A percentile compares a stretch with the other conserved stretches of the same genome.
Conservation (phyloP, 2,113 vertebrate species). For the Cheilinus undulatus region DNA sequence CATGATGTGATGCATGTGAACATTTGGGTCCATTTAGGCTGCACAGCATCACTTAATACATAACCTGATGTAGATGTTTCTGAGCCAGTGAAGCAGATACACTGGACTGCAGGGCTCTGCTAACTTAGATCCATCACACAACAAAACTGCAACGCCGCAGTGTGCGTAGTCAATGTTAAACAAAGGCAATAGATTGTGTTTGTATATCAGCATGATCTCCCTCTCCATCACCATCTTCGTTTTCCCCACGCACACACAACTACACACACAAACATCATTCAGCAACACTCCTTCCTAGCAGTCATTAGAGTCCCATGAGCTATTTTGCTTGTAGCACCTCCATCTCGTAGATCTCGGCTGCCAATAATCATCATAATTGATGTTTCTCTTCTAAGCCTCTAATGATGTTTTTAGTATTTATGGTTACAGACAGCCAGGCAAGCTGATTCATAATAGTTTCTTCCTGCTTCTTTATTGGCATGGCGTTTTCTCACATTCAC, state of each 20-base stretch:
- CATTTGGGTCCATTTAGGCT: neutral
- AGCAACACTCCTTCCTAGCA: slow-evolving; percentile 36
- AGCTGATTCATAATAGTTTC: slow-evolving; percentile 73
- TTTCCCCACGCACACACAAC: slow-evolving; percentile 30
- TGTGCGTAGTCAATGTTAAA: slow-evolving; percentile 24
- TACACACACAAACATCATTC: slow-evolving; percentile 44
- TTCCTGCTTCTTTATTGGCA: slow-evolving; percentile 69
- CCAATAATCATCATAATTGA: slow-evolving; percentile 76
- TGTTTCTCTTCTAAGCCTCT: slow-evolving; percentile 67
- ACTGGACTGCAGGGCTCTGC: neutral
- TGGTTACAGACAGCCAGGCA: slow-evolving; percentile 62
- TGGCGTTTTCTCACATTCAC: slow-evolving; percentile 67
- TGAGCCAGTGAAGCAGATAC: slow-evolving; percentile 3
- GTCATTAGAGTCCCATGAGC: slow-evolving; percentile 63
- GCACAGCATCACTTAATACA: neutral
- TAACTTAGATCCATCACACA: slow-evolving; percentile 3
- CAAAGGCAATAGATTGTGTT: slow-evolving; percentile 12
- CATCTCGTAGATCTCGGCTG: slow-evolving; percentile 47
- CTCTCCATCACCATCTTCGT: slow-evolving; percentile 17
- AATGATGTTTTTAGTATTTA: slow-evolving; percentile 79
- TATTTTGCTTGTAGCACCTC: slow-evolving; percentile 48
- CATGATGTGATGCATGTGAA: slow-evolving; percentile 9
- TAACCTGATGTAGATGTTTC: slow-evolving; percentile 12
- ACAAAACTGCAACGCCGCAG: neutral
- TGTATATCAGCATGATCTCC: neutral